Evolutionary conservation across 2,888 invertebrate species (phyloP).

Genomic region (Lymantria dispar): DNA sequence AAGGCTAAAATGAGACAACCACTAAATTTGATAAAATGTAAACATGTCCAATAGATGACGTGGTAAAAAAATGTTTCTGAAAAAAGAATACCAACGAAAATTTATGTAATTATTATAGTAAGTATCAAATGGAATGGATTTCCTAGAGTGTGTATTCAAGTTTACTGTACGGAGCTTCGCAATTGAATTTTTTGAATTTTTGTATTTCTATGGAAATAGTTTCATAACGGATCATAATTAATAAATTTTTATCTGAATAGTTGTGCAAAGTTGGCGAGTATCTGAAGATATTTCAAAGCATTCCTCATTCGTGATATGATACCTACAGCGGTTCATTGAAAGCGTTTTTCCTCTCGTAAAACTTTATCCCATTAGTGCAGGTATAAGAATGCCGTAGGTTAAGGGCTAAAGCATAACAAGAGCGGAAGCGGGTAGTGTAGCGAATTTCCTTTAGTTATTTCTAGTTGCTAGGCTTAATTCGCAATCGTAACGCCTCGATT

Average conservation of each 20-base stretch:
- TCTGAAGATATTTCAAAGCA: constrained; percentile 16
- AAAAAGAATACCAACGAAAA: no score
- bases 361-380: constrained; percentile 50
- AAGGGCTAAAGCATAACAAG: not conserved
- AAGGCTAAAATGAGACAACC: no score
- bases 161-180: no score
- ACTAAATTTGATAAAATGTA: no score
- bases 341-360: constrained; percentile 47
- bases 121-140: no score
- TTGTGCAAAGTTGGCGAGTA: constrained; percentile 14
- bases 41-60: no score
- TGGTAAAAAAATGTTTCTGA: no score
- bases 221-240: not conserved
- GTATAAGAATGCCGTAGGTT: constrained; percentile 34
- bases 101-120: no score
- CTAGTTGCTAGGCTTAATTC: no score
- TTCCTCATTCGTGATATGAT: constrained; percentile 32
- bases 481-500: no score
- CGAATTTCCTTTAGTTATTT: not conserved
- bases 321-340: constrained; percentile 36
- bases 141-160: no score
- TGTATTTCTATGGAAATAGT: not conserved
- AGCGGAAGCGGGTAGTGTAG: constrained; percentile 6
- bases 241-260: constrained; percentile 23
- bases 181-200: not conserved